These are phyloP conservation scores for Hylyphantes graminicola DNA, from an alignment of 1,140 invertebrate species.

Conservation along the genomic window DNA sequence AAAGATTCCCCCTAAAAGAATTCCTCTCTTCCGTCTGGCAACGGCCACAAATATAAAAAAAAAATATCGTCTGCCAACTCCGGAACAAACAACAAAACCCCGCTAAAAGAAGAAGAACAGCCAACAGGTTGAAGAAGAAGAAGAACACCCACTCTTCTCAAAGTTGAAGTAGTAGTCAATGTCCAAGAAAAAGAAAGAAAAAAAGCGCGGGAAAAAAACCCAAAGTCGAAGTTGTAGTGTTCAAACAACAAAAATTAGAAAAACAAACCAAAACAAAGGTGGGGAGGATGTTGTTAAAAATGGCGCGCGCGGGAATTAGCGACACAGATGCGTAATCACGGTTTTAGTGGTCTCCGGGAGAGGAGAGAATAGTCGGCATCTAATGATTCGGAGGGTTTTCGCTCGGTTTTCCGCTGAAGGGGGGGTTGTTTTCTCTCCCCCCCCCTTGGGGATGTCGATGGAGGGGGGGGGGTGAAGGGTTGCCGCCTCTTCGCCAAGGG, in stretches of 20 bases:
- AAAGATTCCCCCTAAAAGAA: conserved; percentile 20
- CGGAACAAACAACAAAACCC: conserved; percentile 54
- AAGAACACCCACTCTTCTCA: conserved; percentile 54
- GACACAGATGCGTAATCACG: conserved; percentile 55
- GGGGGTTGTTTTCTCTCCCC: conserved; percentile 56
- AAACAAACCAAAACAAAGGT: conserved; percentile 37
- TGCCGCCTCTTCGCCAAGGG: conserved; percentile 34
- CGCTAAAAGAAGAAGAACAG: conserved; percentile 15
- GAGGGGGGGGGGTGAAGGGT: conserved; percentile 26
- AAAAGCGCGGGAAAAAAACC: conserved; percentile 50
- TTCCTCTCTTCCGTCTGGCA: conserved; percentile 21
- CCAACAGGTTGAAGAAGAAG: conserved; percentile 59
- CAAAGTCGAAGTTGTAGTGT: conserved; percentile 5
- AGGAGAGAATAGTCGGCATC: neutral
- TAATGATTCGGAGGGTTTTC: conserved; percentile 45
- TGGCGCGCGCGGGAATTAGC: conserved; percentile 49
- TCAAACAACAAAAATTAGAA: neutral
- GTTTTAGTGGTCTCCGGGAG: conserved; percentile 44
- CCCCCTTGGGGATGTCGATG: conserved; percentile 50
- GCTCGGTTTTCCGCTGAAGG: conserved; percentile 58
- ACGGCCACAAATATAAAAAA: conserved; percentile 23
- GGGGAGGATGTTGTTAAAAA: neutral
- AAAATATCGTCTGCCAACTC: conserved; percentile 38
- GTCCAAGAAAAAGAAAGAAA: neutral
- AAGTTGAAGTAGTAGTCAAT: conserved; percentile 58